phyloP scores from a whole-genome alignment of 2,888 invertebrate genomes.

The Drosophila merina region DNA sequence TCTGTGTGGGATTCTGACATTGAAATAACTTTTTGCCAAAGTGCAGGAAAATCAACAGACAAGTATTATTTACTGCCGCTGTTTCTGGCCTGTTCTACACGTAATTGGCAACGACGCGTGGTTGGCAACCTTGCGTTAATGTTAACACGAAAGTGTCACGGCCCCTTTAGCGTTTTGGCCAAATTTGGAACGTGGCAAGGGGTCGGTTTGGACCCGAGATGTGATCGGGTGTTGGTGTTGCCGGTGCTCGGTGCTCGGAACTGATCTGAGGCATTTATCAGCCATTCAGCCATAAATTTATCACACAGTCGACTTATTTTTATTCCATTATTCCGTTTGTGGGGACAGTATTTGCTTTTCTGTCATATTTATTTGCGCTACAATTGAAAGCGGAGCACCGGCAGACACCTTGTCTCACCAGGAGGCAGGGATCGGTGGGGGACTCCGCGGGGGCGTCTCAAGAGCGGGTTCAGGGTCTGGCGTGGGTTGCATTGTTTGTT shows the following conservation, averaged over 20 bases:
- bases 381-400: constrained; percentile 55
- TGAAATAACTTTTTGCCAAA: constrained; percentile 54
- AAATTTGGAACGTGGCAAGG: constrained; percentile 58
- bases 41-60: constrained; percentile 34
- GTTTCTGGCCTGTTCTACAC: constrained; percentile 44
- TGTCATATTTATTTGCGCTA: constrained; percentile 58
- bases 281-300: constrained; percentile 61
- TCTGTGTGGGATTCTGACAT: constrained; percentile 69
- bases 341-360: constrained; percentile 42
- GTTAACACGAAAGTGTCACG: constrained; percentile 53
- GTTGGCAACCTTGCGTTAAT: constrained; percentile 36
- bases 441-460: constrained; percentile 2
- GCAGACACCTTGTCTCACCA: constrained; percentile 28
- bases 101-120: constrained; percentile 69
- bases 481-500: constrained; percentile 36
- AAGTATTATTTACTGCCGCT: constrained; percentile 32
- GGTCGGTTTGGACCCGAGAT: constrained; percentile 39
- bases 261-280: constrained; percentile 48
- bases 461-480: constrained; percentile 59
- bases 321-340: constrained; percentile 34
- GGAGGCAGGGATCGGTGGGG: constrained; percentile 6
- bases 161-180: constrained; percentile 59
- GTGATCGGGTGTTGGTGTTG: constrained; percentile 22
- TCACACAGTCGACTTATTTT: constrained; percentile 38
- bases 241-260: constrained; percentile 9